phyloP scores from a whole-genome alignment of 2,797 vertebrate species.

The Alauda arvensis region DNA sequence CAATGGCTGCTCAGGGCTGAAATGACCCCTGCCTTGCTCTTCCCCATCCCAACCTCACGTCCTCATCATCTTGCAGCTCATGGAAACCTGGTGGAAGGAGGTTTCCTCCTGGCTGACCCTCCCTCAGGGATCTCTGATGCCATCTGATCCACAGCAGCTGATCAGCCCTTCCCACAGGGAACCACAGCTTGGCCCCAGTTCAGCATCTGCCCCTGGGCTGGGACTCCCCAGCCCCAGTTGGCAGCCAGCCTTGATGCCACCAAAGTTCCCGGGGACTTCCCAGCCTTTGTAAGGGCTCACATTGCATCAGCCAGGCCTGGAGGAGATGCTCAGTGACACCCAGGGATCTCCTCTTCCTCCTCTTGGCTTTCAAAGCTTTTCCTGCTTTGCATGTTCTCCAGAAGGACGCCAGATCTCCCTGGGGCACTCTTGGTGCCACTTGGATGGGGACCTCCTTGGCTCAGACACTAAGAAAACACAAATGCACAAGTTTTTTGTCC shows the following conservation, averaged over 20 bases:
- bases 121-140: background rate
- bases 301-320: background rate
- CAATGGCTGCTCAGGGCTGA: background rate
- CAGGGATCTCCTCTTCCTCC: background rate
- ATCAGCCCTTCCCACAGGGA: background rate
- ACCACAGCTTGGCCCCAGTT: background rate
- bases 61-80: background rate
- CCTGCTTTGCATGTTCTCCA: background rate
- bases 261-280: background rate
- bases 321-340: background rate
- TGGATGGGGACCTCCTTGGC: background rate
- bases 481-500: background rate
- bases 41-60: accelerated
- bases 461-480: background rate
- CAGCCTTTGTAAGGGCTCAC: background rate
- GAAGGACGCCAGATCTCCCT: background rate
- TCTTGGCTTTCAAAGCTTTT: background rate
- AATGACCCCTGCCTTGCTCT: background rate
- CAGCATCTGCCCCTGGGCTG: background rate
- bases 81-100: background rate
- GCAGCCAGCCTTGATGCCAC: background rate
- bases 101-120: background rate
- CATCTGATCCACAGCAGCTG: background rate
- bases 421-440: background rate
- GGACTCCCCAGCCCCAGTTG: background rate